Base-by-base conservation (phyloP, 2,113 vertebrate species). In the Scolopax mira region DNA sequence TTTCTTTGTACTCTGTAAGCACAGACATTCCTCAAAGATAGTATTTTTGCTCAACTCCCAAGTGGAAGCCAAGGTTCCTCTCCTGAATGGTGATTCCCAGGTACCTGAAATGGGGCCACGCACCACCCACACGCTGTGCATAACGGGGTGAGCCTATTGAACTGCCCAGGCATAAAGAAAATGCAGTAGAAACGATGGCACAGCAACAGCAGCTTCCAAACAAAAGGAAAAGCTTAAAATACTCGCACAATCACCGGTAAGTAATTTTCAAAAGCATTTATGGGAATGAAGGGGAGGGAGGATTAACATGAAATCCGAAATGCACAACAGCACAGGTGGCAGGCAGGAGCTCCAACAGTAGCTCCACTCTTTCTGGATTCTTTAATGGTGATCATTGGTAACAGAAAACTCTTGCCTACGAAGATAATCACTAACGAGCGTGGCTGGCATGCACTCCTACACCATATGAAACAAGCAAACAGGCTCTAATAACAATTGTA, bases 211-310 rank as follows among this genome's bases (percentile, higher is more conserved):
- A 95, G 72, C 64, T 75, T 91, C 65, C 15, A 42, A 71, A 90
- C 55, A 95, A 85, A 88, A 83, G 55, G 23, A 67, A 67, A 88
- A 94, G 42, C 65, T 80, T 91, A 70, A 93, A 89, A 90, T 87
- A 39, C 31, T 39, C 5, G 0, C 37, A 44, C 10, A 78, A 72
- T 71, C 81, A 13, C 41, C 31, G 22, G 11, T 67, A 86, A 74
- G 66, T 73, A 0, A 64, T 90, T 93, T 96, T 79, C 22, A 88
- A 94, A 84, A 30, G 41, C 61, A 65, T 75, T 79, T 83, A 44
- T 72, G n/a, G 52, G 60, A 93, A 81, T 28, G 60, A 85, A 94
- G 37, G 25, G 75, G 15, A 31, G 25, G 48, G 31, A 48, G 71
- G 35, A 92, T 83, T 89, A 70, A 77, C 73, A 33, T 67, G 41